phyloP scores from a whole-genome alignment of 2,888 invertebrate genomes.

The Dione juno region DNA sequence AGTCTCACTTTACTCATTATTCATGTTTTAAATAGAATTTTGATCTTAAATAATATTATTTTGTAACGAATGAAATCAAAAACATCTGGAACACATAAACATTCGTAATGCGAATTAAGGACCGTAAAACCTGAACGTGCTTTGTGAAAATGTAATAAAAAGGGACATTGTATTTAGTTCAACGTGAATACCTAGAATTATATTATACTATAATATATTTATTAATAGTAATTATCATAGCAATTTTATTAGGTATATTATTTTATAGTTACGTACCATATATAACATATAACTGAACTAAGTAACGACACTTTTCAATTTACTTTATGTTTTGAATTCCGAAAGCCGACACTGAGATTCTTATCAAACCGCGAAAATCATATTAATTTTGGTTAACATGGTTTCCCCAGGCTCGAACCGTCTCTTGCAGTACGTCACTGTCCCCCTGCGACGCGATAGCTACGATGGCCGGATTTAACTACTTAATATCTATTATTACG shows the following conservation, averaged over 20 bases:
- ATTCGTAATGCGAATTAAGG: constrained; percentile 16
- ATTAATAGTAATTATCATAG: too few relatives aligned
- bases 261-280: background rate
- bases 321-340: too few relatives aligned
- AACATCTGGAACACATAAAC: constrained; percentile 17
- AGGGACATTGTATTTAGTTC: background rate
- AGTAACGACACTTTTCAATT: too few relatives aligned
- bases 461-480: background rate
- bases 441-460: background rate
- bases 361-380: too few relatives aligned
- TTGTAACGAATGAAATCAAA: constrained; percentile 11
- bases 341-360: too few relatives aligned
- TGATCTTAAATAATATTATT: too few relatives aligned
- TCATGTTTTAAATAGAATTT: too few relatives aligned
- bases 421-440: background rate
- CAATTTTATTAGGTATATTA: background rate
- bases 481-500: background rate
- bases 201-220: background rate
- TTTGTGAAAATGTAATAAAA: constrained; percentile 31
- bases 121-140: constrained; percentile 32
- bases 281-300: too few relatives aligned
- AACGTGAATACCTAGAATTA: background rate
- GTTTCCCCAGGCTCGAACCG: too few relatives aligned
- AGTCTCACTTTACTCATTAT: too few relatives aligned
- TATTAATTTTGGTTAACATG: too few relatives aligned